Evolutionary conservation across 2,888 invertebrate genomes (phyloP).

Genomic region (Callimorpha dominula): DNA sequence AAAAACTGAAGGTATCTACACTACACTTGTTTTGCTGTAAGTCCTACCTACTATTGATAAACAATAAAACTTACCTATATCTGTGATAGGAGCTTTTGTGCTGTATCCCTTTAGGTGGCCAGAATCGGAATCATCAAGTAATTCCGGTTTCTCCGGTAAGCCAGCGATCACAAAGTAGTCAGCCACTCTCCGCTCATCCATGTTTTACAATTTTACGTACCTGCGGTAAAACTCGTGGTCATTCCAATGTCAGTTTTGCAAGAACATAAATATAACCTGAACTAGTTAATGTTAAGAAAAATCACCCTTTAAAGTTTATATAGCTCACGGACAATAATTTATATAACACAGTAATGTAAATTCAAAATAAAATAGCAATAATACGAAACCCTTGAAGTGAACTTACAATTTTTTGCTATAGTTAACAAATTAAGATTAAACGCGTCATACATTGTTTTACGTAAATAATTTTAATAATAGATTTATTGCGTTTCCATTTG

Average conservation of each 20-base stretch:
- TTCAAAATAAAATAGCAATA: constrained; percentile 55
- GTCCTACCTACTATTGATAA: constrained; percentile 5
- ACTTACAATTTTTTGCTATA: constrained; percentile 69
- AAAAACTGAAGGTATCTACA: neutral
- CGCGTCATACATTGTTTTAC: constrained; percentile 55
- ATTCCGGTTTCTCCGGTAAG: constrained; percentile 92
- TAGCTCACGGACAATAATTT: constrained; percentile 44
- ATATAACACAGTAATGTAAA: constrained; percentile 45
- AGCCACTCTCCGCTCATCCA: constrained; percentile 96
- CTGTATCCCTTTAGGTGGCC: constrained; percentile 93
- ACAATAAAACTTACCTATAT: constrained; percentile 89
- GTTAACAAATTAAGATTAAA: constrained; percentile 54
- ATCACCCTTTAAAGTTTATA: constrained; percentile 28
- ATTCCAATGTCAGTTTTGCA: constrained; percentile 49
- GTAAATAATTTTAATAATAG: constrained; percentile 43
- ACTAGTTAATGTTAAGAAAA: constrained; percentile 32
- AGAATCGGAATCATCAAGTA: constrained; percentile 93
- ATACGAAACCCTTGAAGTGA: constrained; percentile 73
- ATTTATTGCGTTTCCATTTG: constrained; percentile 54
- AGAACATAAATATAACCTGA: constrained; percentile 56
- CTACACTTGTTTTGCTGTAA: neutral
- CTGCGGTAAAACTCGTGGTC: constrained; percentile 55
- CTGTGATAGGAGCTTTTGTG: constrained; percentile 97
- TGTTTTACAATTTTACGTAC: constrained; percentile 70
- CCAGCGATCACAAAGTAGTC: constrained; percentile 99